phyloP scores from a whole-genome alignment of 2,888 invertebrate genomes.

The Hermaeophaga mercurialis region DNA sequence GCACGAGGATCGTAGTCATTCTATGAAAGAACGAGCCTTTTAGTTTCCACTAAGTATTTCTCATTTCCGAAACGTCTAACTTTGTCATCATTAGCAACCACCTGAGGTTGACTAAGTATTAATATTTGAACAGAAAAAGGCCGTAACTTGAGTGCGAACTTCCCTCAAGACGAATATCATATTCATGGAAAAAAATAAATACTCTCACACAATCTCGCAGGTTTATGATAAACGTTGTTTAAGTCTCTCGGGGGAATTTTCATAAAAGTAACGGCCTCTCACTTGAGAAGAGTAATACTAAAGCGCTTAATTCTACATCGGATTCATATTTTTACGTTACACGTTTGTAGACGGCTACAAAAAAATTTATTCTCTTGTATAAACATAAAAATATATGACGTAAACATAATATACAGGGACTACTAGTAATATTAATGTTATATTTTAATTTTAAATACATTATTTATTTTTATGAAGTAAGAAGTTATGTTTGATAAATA shows the following conservation, averaged over 20 bases:
- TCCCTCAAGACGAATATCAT: slow-evolving; percentile 42
- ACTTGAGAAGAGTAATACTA: slow-evolving; percentile 35
- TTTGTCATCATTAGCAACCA: slow-evolving; percentile 18
- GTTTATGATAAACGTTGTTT: slow-evolving; percentile 48
- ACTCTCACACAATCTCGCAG: slow-evolving; percentile 47
- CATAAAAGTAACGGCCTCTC: slow-evolving; percentile 41
- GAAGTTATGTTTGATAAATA: too few species aligned
- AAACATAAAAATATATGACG: too few species aligned
- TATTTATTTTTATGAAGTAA: too few species aligned
- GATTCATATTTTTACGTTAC: slow-evolving; percentile 1
- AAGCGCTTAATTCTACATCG: slow-evolving; percentile 37
- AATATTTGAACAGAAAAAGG: slow-evolving; percentile 12
- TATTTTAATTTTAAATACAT: too few species aligned
- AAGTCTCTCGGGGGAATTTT: slow-evolving; percentile 40
- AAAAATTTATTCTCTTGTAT: too few species aligned
- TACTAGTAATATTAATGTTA: too few species aligned
- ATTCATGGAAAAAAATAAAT: slow-evolving; percentile 53
- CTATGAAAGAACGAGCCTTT: too few species aligned
- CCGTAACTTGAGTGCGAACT: slow-evolving; percentile 7
- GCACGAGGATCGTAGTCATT: too few species aligned
- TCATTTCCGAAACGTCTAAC: slow-evolving; percentile 17
- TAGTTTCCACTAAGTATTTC: slow-evolving; percentile 1
- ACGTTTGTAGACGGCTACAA: too few species aligned
- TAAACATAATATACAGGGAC: too few species aligned
- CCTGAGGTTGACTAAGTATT: slow-evolving; percentile 1